Evolutionary conservation across 2,888 invertebrate species (phyloP).

Genomic region (Ennomos fuscantarius): DNA sequence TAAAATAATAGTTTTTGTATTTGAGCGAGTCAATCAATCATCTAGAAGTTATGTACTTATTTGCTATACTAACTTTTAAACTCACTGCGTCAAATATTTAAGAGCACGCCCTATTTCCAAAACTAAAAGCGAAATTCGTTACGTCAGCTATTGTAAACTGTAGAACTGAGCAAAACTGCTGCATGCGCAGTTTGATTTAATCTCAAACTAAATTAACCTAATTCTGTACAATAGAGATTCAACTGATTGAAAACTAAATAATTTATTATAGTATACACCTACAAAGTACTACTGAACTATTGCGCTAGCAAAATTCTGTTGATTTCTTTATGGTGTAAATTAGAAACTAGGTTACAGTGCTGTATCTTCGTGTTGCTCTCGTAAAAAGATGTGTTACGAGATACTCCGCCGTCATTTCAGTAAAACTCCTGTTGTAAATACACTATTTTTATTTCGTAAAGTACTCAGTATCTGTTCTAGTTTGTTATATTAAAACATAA

Average conservation of each 20-base stretch:
- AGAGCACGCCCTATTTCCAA: constrained; percentile 14
- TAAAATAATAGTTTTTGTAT: too few relatives aligned
- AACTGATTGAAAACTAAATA: constrained; percentile 31
- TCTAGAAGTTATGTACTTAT: neutral
- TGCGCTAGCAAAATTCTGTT: constrained; percentile 54
- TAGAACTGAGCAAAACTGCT: constrained; percentile 9
- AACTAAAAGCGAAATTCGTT: constrained; percentile 12
- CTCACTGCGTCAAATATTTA: constrained; percentile 7
- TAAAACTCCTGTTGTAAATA: too few relatives aligned
- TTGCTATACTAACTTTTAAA: neutral
- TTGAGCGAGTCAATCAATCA: too few relatives aligned
- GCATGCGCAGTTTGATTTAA: constrained; percentile 10
- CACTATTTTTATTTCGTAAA: too few relatives aligned
- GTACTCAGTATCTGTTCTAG: too few relatives aligned
- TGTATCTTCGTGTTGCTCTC: constrained; percentile 57
- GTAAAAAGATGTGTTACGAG: constrained; percentile 37
- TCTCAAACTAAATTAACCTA: constrained; percentile 28
- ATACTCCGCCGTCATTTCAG: neutral
- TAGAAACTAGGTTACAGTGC: constrained; percentile 76
- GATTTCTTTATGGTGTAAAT: constrained; percentile 53
- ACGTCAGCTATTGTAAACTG: constrained; percentile 16
- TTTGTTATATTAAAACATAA: too few relatives aligned
- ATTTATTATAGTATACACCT: constrained; percentile 28
- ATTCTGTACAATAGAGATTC: constrained; percentile 14
- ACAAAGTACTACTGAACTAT: too few relatives aligned